Evolutionary conservation across 2,797 vertebrate species (phyloP).

Genomic region (Babyrousa celebensis): DNA sequence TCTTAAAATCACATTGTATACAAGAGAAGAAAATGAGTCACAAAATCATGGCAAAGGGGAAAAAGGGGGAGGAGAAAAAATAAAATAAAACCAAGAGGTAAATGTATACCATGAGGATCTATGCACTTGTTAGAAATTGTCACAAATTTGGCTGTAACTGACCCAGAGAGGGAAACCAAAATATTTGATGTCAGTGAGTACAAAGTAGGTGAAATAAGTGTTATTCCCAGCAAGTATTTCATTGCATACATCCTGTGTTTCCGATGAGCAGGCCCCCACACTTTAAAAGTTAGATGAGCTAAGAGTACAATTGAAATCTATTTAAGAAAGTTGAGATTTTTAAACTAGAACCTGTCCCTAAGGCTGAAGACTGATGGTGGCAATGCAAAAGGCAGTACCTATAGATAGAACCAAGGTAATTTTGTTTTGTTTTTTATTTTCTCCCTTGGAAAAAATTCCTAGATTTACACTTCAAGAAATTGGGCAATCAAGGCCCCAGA

Average conservation of each 20-base stretch:
- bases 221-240: constrained; percentile 1
- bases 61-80: neutral
- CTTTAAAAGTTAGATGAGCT: neutral
- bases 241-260: neutral
- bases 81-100: constrained; percentile 22
- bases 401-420: neutral
- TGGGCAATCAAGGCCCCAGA: neutral
- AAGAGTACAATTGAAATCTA: neutral
- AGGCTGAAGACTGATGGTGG: neutral
- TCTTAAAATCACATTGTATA: constrained; percentile 71
- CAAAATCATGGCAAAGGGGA: constrained; percentile 30
- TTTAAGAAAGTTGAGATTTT: constrained; percentile 25
- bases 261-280: neutral
- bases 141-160: constrained; percentile 1
- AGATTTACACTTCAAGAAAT: neutral
- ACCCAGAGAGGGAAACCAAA: constrained; percentile 32
- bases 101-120: neutral
- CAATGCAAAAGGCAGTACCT: neutral
- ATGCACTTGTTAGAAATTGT: neutral
- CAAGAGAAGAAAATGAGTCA: constrained; percentile 76
- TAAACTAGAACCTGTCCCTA: neutral
- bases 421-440: neutral
- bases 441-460: neutral
- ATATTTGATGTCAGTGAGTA: neutral
- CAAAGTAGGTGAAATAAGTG: neutral